A percentile compares a stretch with the other conserved stretches of the same genome.
phyloP scores from a whole-genome alignment of 35 echinoderm and acorn worm species.

The Apostichopus californicus region DNA sequence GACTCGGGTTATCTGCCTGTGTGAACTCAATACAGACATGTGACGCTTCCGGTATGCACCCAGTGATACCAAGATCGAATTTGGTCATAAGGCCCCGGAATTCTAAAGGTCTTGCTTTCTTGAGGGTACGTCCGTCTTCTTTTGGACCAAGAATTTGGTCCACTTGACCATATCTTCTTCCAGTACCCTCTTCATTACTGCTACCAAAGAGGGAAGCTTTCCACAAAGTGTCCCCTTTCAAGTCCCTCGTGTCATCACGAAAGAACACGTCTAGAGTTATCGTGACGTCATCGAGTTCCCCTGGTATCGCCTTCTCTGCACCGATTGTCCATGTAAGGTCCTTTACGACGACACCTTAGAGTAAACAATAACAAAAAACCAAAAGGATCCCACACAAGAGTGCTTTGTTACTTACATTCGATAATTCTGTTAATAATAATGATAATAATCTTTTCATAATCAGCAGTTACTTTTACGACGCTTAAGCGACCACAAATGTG shows the following conservation, averaged over 20 bases:
- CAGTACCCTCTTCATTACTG: constrained; percentile 19
- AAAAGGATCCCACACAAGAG: too few species aligned
- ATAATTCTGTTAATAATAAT: too few species aligned
- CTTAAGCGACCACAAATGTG: too few species aligned
- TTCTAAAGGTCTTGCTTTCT: constrained; percentile 35
- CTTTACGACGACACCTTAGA: background rate
- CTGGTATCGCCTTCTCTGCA: constrained; percentile 36
- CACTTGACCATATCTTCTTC: constrained; percentile 17
- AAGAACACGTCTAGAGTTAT: constrained; percentile 17
- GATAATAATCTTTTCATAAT: too few species aligned
- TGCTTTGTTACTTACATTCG: too few species aligned
- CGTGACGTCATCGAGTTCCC: constrained; percentile 10
- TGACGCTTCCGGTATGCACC: constrained; percentile 68
- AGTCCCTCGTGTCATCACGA: constrained; percentile 17
- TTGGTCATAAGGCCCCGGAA: constrained; percentile 55
- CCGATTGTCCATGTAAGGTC: constrained; percentile 25
- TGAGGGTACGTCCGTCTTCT: constrained; percentile 35
- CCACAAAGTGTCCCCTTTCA: constrained; percentile 29
- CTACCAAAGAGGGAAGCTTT: constrained; percentile 23
- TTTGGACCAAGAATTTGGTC: constrained; percentile 62
- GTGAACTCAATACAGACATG: constrained; percentile 83
- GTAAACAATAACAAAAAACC: too few species aligned
- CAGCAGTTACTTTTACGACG: too few species aligned
- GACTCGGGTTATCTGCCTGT: constrained; percentile 55
- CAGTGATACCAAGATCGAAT: constrained; percentile 84